Conservation (phyloP, 2,113 vertebrate species). For the Anhinga anhinga region DNA sequence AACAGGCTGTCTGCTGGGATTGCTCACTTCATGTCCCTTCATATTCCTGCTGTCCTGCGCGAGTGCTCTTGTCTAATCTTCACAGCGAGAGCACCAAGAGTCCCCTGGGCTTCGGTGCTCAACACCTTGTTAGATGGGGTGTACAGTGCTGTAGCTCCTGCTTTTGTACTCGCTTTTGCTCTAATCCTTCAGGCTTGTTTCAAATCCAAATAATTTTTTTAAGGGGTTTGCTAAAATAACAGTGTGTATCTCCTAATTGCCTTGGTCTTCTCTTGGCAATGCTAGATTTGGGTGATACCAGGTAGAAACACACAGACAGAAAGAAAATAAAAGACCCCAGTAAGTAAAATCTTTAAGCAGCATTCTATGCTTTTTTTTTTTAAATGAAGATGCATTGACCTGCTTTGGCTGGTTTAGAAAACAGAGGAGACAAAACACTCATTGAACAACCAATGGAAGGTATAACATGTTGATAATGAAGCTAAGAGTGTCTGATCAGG, state of each 20-base stretch:
- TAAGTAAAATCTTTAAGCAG: background rate
- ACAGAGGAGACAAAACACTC: background rate
- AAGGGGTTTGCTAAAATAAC: background rate
- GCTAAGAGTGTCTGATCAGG: background rate
- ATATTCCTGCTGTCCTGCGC: constrained; percentile 69
- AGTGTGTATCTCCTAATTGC: background rate
- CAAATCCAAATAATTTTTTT: background rate
- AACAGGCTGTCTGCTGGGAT: constrained; percentile 73
- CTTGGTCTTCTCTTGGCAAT: background rate
- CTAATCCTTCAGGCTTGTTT: background rate
- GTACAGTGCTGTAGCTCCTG: background rate
- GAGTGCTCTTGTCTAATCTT: constrained; percentile 84
- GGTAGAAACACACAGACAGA: background rate
- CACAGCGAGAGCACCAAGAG: constrained; percentile 69
- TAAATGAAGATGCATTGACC: background rate
- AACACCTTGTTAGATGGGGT: constrained; percentile 83
- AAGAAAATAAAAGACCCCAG: background rate
- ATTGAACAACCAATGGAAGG: background rate
- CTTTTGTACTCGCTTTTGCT: background rate
- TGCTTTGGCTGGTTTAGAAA: background rate
- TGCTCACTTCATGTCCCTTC: constrained; percentile 70
- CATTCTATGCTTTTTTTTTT: background rate
- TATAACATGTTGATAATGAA: background rate
- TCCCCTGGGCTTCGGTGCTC: constrained; percentile 80
- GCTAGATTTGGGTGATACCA: background rate